Percentiles rank a stretch among this genome's conserved stretches.
Evolutionary conservation across 1,140 invertebrate species (phyloP).

Genomic region (Thalassaphorura encarpata): DNA sequence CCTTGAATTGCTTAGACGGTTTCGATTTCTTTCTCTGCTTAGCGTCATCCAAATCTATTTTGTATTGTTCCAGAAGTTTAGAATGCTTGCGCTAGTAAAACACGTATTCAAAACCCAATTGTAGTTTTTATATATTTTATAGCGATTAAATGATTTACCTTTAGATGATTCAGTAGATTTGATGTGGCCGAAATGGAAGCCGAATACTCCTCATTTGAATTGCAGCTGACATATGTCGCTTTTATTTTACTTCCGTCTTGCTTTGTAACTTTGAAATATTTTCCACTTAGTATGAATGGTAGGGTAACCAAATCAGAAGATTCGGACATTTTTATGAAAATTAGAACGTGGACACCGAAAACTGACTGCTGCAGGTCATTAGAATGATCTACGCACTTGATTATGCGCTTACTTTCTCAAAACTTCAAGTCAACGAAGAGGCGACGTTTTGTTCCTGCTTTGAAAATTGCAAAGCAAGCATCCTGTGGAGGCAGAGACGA

Average conservation of each 20-base stretch:
- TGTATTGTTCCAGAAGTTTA: neutral
- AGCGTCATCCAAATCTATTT: neutral
- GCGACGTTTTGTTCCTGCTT: too few species aligned
- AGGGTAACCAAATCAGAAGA: too few species aligned
- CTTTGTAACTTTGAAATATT: neutral
- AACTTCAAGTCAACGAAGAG: too few species aligned
- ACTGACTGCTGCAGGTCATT: too few species aligned
- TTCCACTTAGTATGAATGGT: neutral
- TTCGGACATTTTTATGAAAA: too few species aligned
- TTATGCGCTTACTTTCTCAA: too few species aligned
- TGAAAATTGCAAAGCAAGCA: too few species aligned
- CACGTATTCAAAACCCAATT: too few species aligned
- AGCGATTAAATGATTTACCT: neutral
- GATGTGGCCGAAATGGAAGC: neutral
- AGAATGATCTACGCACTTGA: too few species aligned
- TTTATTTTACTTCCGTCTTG: neutral
- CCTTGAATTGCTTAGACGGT: neutral
- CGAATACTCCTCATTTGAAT: neutral
- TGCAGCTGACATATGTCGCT: neutral
- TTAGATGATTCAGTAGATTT: neutral
- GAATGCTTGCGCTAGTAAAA: neutral
- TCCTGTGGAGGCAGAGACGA: too few species aligned
- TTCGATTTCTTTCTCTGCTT: neutral
- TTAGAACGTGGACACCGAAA: too few species aligned
- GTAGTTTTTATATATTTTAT: too few species aligned